These are phyloP conservation scores for Panulirus ornatus DNA, from an alignment of 1,140 invertebrate species.

Conservation along the genomic window DNA sequence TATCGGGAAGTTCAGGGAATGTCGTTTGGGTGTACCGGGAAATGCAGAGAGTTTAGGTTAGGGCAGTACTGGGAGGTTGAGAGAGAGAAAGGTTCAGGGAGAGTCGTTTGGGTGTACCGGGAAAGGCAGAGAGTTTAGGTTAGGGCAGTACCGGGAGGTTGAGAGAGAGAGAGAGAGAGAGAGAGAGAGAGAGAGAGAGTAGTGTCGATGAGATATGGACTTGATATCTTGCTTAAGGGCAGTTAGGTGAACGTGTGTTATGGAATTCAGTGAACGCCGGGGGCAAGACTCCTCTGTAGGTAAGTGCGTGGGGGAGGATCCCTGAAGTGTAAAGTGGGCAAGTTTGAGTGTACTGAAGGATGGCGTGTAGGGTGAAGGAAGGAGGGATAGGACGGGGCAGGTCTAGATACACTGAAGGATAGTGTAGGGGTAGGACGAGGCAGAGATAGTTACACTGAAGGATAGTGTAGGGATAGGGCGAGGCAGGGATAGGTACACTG, in stretches of 20 bases:
- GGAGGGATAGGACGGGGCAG: neutral
- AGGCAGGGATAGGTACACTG: neutral
- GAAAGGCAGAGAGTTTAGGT: neutral
- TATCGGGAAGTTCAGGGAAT: neutral
- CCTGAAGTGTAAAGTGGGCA: no score
- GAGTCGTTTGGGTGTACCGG: neutral
- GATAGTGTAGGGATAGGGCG: neutral
- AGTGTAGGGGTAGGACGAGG: neutral
- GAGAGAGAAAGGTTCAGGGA: neutral
- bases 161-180: slow-evolving; percentile 26
- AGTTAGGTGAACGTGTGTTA: no score
- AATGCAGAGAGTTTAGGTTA: neutral
- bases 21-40: neutral
- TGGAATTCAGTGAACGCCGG: neutral
- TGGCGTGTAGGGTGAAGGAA: neutral
- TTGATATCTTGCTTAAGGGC: no score
- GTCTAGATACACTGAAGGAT: neutral
- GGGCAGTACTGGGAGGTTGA: no score
- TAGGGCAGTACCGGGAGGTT: neutral
- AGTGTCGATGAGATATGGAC: no score
- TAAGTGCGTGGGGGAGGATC: no score
- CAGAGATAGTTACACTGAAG: neutral
- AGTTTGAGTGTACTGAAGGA: no score
- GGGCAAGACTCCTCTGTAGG: no score
- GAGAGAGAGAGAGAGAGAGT: slow-evolving; percentile 26